Percentiles rank a stretch among this genome's conserved stretches.
These are phyloP conservation scores for Platalea minor DNA, from an alignment of 2,797 vertebrate genomes.

Conservation along the genomic window DNA sequence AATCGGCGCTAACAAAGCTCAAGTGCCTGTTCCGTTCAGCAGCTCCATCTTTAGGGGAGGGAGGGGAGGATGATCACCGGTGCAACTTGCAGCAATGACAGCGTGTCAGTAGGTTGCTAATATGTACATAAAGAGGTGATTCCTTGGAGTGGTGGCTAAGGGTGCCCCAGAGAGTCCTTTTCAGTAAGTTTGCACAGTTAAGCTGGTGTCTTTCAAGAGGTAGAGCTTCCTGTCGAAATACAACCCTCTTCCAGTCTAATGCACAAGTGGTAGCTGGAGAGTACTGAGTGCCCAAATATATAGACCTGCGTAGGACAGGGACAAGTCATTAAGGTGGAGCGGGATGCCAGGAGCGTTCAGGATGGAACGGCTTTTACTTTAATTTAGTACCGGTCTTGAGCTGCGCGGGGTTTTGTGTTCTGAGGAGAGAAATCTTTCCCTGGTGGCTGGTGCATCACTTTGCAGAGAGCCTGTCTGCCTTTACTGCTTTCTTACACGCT, in stretches of 20 bases:
- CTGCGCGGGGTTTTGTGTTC: background rate
- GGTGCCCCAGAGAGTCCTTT: constrained; percentile 36
- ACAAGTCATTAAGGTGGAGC: constrained; percentile 5
- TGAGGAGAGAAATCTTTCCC: constrained; percentile 8
- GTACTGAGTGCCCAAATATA: background rate
- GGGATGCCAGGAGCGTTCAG: background rate
- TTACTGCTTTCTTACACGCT: background rate
- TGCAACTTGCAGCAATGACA: background rate
- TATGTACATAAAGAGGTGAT: background rate
- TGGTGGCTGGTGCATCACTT: background rate
- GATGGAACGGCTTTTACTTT: constrained; percentile 29
- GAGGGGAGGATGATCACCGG: background rate
- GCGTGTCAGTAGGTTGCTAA: constrained; percentile 29
- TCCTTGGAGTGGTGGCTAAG: constrained; percentile 10
- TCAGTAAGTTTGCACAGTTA: background rate
- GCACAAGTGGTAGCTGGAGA: constrained; percentile 8
- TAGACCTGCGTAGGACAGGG: background rate
- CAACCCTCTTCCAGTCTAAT: background rate
- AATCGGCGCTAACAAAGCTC: constrained; percentile 29
- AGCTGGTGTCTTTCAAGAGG: background rate
- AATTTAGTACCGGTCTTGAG: constrained; percentile 14
- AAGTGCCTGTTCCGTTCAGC: constrained; percentile 12
- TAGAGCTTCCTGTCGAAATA: background rate
- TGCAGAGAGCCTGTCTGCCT: background rate
- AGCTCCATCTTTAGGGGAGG: constrained; percentile 17